These are phyloP conservation scores for Canis aureus DNA, from an alignment of 2,113 vertebrate genomes.

Conservation along the genomic window DNA sequence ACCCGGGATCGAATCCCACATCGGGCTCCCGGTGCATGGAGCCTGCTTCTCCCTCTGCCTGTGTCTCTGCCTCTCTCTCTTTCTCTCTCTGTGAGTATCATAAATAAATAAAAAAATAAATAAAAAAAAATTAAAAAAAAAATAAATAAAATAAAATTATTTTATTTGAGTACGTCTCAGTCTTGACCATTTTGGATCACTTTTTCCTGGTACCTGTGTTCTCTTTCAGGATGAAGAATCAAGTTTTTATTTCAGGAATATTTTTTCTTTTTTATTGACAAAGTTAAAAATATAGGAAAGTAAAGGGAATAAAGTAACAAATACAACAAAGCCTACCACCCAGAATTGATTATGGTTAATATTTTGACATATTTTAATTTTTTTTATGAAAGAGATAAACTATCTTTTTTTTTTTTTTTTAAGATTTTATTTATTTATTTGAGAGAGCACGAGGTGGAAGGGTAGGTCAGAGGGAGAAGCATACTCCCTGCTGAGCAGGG, in stretches of 20 bases:
- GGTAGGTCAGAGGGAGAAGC: too few species aligned
- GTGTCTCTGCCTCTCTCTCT: too few species aligned
- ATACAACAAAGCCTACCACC: neutral
- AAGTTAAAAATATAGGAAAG: neutral
- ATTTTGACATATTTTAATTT: neutral
- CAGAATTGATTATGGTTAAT: neutral
- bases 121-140: too few species aligned
- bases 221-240: neutral
- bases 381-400: neutral
- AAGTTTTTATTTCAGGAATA: slow-evolving; percentile 3
- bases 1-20: too few species aligned
- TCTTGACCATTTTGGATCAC: neutral
- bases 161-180: neutral
- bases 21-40: too few species aligned
- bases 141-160: neutral
- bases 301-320: neutral
- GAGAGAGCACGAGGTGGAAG: too few species aligned
- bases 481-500: too few species aligned
- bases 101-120: too few species aligned
- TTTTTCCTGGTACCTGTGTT: neutral
- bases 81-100: too few species aligned
- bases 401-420: neutral
- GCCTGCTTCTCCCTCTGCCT: too few species aligned
- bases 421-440: too few species aligned
- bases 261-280: neutral